Evolutionary conservation across 2,113 vertebrate genomes (phyloP), one percentile per base, ranked within the genome.

Genomic region (Pseudorasbora parva): DNA sequence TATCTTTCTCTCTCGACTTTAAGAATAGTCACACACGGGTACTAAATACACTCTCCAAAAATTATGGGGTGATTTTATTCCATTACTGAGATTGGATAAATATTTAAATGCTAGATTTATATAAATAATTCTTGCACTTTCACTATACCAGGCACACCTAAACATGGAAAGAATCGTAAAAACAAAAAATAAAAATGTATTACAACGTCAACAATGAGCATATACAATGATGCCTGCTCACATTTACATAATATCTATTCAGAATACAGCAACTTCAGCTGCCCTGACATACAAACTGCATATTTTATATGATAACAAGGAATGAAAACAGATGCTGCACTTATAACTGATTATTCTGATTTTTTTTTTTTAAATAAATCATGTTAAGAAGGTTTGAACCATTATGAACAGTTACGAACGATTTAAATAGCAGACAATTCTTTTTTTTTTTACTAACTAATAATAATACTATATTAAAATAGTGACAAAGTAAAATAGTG

Each of bases 231-330:
- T 69, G 66, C 41, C 66, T 9, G 2, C 33, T 33, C 33, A 41
- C 33, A 69, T 41, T 68, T 68, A 68, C 37, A 68, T 68, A 68
- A 68, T 27, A 33, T 64, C 17, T 41, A 68, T 68, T 69, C 19
- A 69, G 33, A 41, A 69, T 21, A 41, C 33, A 37, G 64, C 33
- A 69, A 41, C 19, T 5, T 41, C 30, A 68, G 17, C 64, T 19
- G 37, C 64, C 64, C 64, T 68, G 15, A 68, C 8, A 66, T 21
- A 66, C 3, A 2, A 41, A 69, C 2, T 10, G 21, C 66, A 9
- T 10, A 21, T 68, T 68, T 68, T 1, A 68, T 33, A 37, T 45
- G 2, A 45, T 11, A 68, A 68, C 17, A 5, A 68, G 8, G 64
- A 17, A 30, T 37, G 17, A 17, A 21, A 66, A 66, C 17, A 66